Evolutionary conservation across 2,113 vertebrate genomes (phyloP).

Genomic region (Mixornis gularis): DNA sequence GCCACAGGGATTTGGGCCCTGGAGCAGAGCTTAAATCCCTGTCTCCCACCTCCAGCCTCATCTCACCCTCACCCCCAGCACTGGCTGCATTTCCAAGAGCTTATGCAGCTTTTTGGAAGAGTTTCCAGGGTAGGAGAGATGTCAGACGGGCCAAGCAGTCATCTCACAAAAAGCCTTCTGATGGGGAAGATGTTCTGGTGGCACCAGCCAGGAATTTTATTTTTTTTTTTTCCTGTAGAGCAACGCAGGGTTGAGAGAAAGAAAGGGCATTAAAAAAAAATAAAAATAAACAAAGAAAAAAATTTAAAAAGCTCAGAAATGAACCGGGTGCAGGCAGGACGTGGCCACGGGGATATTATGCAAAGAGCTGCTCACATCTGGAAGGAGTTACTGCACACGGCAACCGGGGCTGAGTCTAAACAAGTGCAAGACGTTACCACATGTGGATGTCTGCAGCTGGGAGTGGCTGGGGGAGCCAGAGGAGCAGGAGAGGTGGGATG

Average conservation of each 20-base stretch:
- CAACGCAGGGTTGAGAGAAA: not conserved
- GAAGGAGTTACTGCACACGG: not conserved
- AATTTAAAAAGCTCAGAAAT: not conserved
- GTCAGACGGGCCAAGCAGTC: not conserved
- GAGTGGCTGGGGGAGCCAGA: not conserved
- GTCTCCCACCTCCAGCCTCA: not conserved
- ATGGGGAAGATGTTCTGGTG: not conserved
- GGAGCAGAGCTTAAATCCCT: not conserved
- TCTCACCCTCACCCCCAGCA: not conserved
- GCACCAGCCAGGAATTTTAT: not conserved
- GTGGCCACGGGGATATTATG: not conserved
- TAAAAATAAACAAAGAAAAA: not conserved
- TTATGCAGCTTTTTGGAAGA: not conserved
- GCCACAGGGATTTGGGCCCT: not conserved
- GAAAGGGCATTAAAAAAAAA: not conserved
- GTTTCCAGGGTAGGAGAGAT: not conserved
- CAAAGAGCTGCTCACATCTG: conserved; percentile 42
- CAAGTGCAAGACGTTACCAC: conserved; percentile 10
- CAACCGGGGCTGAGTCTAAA: not conserved
- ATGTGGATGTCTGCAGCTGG: not conserved
- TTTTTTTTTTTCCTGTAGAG: not conserved
- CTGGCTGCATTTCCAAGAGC: not conserved
- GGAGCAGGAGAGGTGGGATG: not conserved
- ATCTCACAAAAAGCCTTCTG: not conserved
- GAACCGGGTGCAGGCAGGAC: not conserved